phyloP scores from a whole-genome alignment of 2,888 invertebrate species.

The Minunthozetes semirufus region DNA sequence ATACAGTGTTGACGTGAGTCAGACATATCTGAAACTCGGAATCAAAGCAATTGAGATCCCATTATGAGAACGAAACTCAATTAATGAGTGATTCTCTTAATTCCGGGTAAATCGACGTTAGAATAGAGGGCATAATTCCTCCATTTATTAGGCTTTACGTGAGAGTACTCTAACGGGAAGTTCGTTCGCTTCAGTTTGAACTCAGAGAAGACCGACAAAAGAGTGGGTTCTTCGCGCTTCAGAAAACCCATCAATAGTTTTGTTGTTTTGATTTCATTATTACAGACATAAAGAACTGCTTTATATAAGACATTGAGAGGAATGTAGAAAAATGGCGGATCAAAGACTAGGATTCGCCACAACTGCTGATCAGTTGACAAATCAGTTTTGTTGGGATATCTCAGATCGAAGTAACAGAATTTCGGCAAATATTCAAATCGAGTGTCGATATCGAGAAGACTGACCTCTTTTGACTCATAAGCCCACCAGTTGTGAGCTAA shows the following conservation, averaged over 20 bases:
- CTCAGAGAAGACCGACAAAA: not conserved
- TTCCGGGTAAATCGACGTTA: constrained; percentile 6
- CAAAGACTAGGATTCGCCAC: not conserved
- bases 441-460: constrained; percentile 17
- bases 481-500: constrained; percentile 13
- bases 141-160: constrained; percentile 15
- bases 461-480: not conserved
- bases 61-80: too few relatives aligned
- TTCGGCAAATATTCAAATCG: constrained; percentile 11
- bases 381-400: not conserved
- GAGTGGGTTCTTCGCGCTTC: not conserved
- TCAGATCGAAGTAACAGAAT: constrained; percentile 2
- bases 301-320: constrained; percentile 12
- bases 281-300: not conserved
- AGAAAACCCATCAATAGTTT: constrained; percentile 19
- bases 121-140: constrained; percentile 13
- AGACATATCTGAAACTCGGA: too few relatives aligned
- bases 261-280: constrained; percentile 1
- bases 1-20: too few relatives aligned
- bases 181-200: not conserved
- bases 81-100: not conserved
- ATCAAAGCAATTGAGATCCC: too few relatives aligned
- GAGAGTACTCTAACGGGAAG: constrained; percentile 9
- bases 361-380: not conserved
- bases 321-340: constrained; percentile 18